These are phyloP conservation scores for Phalera bucephala DNA, from an alignment of 2,888 invertebrate genomes.

Conservation along the genomic window DNA sequence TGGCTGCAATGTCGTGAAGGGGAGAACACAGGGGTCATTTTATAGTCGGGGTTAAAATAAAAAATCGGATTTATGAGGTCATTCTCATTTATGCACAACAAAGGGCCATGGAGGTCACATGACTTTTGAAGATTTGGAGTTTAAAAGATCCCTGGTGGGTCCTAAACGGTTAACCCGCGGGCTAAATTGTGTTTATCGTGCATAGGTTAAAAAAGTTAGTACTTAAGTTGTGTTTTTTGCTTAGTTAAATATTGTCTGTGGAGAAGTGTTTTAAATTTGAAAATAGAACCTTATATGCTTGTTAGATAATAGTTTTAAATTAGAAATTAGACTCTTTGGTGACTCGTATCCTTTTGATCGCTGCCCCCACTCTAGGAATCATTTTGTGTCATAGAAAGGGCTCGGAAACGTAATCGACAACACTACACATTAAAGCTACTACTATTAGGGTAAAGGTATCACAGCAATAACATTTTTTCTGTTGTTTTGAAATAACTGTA, in stretches of 20 bases:
- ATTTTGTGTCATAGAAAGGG: no score
- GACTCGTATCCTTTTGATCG: no score
- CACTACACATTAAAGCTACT: no score
- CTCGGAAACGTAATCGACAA: no score
- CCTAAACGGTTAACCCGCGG: neutral
- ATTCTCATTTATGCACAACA: slow-evolving; percentile 10
- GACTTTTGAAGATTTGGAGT: neutral
- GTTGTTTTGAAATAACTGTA: no score
- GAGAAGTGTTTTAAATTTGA: no score
- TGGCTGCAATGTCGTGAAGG: slow-evolving; percentile 41
- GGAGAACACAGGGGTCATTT: slow-evolving; percentile 38
- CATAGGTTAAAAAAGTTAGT: neutral
- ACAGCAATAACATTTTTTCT: no score
- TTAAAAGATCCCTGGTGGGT: neutral
- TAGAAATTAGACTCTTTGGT: no score
- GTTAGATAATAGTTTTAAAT: no score
- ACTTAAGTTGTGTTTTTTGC: neutral
- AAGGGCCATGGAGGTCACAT: neutral
- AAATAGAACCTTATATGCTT: no score
- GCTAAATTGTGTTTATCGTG: neutral
- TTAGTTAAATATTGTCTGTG: neutral
- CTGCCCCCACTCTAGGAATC: no score
- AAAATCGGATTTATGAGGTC: slow-evolving; percentile 37
- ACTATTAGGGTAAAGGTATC: no score
- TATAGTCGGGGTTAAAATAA: slow-evolving; percentile 38